These are phyloP conservation scores for Oncorhynchus masou DNA, from an alignment of 2,113 vertebrate species.

Conservation along the genomic window DNA sequence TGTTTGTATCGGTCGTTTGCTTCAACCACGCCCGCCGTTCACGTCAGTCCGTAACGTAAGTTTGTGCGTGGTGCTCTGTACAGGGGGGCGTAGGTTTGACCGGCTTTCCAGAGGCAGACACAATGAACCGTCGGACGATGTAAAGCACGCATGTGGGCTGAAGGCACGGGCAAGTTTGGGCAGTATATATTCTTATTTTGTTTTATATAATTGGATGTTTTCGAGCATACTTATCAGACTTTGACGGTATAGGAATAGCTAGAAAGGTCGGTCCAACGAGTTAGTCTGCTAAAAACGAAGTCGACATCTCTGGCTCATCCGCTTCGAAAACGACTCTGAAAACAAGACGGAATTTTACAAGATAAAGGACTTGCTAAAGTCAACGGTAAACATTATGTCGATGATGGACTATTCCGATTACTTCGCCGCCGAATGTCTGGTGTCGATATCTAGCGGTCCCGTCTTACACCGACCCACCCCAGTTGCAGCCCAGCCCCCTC, in stretches of 20 bases:
- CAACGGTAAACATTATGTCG: slow-evolving; percentile 69
- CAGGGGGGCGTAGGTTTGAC: slow-evolving; percentile 75
- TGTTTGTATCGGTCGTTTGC: neutral
- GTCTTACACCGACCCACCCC: slow-evolving; percentile 79
- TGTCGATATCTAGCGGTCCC: slow-evolving; percentile 86
- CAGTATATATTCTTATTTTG: slow-evolving; percentile 26
- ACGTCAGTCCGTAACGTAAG: slow-evolving; percentile 61
- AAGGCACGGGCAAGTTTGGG: slow-evolving; percentile 38
- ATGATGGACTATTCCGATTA: slow-evolving; percentile 82
- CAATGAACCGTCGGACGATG: slow-evolving; percentile 73
- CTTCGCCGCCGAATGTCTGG: slow-evolving; percentile 85
- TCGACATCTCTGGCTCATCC: slow-evolving; percentile 52
- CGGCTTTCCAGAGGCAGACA: slow-evolving; percentile 74
- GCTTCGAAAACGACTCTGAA: slow-evolving; percentile 31
- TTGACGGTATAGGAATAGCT: slow-evolving; percentile 10
- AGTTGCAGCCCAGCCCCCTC: slow-evolving; percentile 66
- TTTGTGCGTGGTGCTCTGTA: slow-evolving; percentile 41
- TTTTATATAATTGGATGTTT: slow-evolving; percentile 9
- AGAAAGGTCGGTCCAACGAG: slow-evolving; percentile 53
- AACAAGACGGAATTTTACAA: neutral
- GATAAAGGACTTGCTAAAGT: slow-evolving; percentile 1
- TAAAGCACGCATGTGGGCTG: slow-evolving; percentile 53
- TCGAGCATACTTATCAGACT: slow-evolving; percentile 6
- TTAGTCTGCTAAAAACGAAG: slow-evolving; percentile 67
- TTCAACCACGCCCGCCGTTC: slow-evolving; percentile 65